phyloP scores from a whole-genome alignment of 2,797 vertebrate species.

The Rhabdophis nuchalis region DNA sequence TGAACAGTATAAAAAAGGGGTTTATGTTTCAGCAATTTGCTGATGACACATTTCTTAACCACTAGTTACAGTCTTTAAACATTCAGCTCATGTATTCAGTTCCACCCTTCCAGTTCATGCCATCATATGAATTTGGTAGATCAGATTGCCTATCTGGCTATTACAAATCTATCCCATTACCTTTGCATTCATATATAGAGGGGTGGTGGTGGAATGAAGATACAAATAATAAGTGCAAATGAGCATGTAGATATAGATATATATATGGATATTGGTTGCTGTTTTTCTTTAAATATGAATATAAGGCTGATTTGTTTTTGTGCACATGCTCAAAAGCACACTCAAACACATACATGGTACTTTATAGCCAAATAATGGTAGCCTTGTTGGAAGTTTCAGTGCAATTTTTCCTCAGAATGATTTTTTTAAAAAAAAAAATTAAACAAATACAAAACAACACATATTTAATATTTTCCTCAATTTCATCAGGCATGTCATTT shows the following conservation, averaged over 20 bases:
- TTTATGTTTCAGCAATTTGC: slow-evolving; percentile 43
- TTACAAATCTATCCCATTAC: background rate
- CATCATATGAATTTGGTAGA: background rate
- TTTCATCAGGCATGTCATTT: too few relatives aligned
- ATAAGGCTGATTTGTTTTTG: background rate
- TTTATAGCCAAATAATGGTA: background rate
- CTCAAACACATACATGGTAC: background rate
- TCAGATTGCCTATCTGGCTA: background rate
- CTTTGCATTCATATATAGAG: background rate
- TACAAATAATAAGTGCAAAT: background rate
- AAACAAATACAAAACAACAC: too few relatives aligned
- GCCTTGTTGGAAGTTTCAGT: background rate
- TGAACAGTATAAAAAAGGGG: slow-evolving; percentile 62
- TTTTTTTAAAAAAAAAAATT: too few relatives aligned
- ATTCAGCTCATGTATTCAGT: background rate
- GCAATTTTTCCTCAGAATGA: background rate
- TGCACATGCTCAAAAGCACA: background rate
- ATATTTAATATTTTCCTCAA: too few relatives aligned
- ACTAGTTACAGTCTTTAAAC: background rate
- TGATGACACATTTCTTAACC: slow-evolving; percentile 37
- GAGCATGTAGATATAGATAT: background rate
- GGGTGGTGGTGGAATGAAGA: background rate
- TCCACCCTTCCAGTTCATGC: background rate
- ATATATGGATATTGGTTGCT: background rate
- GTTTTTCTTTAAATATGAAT: background rate